A percentile compares a stretch with the other conserved stretches of the same genome.
phyloP scores from a whole-genome alignment of 2,888 invertebrate species.

The Dasysyrphus tricinctus region DNA sequence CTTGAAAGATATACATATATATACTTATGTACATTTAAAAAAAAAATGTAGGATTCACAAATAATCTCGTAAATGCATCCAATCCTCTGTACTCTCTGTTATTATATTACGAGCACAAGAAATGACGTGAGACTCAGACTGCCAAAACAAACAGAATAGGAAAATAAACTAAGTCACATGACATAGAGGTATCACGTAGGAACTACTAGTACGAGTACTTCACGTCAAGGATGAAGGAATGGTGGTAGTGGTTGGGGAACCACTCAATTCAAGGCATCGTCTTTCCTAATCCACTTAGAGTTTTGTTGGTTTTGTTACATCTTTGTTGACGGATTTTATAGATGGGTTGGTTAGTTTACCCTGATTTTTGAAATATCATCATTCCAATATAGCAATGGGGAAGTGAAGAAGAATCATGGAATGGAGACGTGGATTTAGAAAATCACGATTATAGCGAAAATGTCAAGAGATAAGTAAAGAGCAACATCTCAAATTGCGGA shows the following conservation, averaged over 20 bases:
- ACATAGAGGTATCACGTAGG: slow-evolving; percentile 52
- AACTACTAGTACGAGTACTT: slow-evolving; percentile 10
- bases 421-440: slow-evolving; percentile 14
- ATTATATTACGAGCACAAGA: slow-evolving; percentile 11
- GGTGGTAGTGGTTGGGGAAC: not conserved
- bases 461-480: slow-evolving; percentile 20
- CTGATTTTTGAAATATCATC: slow-evolving; percentile 49
- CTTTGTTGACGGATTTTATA: slow-evolving; percentile 57
- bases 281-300: slow-evolving; percentile 68
- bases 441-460: slow-evolving; percentile 31
- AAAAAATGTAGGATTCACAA: slow-evolving; percentile 35
- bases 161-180: slow-evolving; percentile 45
- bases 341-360: slow-evolving; percentile 55
- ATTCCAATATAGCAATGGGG: slow-evolving; percentile 12
- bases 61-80: slow-evolving; percentile 34
- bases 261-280: slow-evolving; percentile 22
- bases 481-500: not conserved
- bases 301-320: slow-evolving; percentile 67
- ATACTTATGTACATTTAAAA: not conserved
- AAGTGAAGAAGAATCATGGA: not conserved
- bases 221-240: slow-evolving; percentile 18
- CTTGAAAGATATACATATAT: not conserved
- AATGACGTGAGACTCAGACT: slow-evolving; percentile 26
- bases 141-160: slow-evolving; percentile 23
- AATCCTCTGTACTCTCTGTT: slow-evolving; percentile 2